A percentile compares a stretch with the other conserved stretches of the same genome.
These are phyloP conservation scores for Hartigia nigra DNA, from an alignment of 2,888 invertebrate genomes.

Conservation along the genomic window DNA sequence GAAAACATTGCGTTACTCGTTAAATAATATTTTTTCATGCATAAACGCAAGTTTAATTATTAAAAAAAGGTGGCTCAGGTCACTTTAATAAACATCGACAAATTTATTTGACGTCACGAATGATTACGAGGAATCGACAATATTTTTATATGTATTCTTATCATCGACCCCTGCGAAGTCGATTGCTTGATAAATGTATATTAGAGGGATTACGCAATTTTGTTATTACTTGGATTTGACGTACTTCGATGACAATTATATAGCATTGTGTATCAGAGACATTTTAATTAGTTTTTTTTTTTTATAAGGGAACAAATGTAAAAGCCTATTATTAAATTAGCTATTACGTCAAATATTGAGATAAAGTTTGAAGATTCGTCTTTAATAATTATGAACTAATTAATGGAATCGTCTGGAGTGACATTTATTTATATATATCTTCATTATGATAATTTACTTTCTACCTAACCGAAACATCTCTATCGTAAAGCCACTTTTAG, in stretches of 20 bases:
- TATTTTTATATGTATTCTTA: too few species aligned
- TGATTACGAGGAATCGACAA: neutral
- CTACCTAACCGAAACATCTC: neutral
- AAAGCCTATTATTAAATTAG: neutral
- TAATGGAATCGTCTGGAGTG: neutral
- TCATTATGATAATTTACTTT: neutral
- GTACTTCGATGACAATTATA: neutral
- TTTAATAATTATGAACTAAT: neutral
- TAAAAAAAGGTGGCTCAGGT: neutral
- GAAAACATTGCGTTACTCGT: neutral
- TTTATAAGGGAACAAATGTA: neutral
- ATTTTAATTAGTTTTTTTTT: neutral
- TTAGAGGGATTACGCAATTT: neutral
- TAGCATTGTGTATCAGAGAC: neutral
- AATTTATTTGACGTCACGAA: neutral
- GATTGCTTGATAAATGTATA: neutral
- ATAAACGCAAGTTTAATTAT: neutral
- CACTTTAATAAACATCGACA: neutral
- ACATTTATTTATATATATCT: neutral
- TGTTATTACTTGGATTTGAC: neutral
- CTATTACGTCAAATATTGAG: neutral
- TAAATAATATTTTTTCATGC: neutral
- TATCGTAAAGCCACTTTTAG: neutral
- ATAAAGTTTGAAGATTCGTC: neutral
- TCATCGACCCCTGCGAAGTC: neutral